Percentiles rank a stretch among this genome's conserved stretches.
These are phyloP conservation scores for Agonopterix arenella DNA, from an alignment of 2,888 invertebrate genomes.

Conservation along the genomic window DNA sequence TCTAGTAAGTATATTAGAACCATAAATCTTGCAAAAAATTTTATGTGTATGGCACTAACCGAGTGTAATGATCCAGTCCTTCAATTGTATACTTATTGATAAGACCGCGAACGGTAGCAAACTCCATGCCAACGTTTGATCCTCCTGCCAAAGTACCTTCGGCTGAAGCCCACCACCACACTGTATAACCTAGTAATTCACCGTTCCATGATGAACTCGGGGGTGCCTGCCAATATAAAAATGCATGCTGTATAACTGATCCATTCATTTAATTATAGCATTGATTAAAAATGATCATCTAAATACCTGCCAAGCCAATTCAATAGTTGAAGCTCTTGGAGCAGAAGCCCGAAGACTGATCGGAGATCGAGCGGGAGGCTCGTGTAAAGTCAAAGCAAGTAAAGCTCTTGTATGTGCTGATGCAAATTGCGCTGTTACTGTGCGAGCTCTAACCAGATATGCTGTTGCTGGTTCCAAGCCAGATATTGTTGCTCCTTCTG, in stretches of 20 bases:
- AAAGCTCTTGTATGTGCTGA: constrained; percentile 62
- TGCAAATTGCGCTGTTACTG: constrained; percentile 64
- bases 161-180: constrained; percentile 80
- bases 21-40: background rate
- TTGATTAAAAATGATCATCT: background rate
- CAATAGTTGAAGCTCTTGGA: constrained; percentile 53
- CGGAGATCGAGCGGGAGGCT: constrained; percentile 62
- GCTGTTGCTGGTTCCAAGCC: constrained; percentile 66
- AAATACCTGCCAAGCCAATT: constrained; percentile 63
- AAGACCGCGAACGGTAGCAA: constrained; percentile 83
- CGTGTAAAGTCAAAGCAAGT: constrained; percentile 60
- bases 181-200: constrained; percentile 85
- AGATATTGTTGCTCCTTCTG: constrained; percentile 59
- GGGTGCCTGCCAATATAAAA: constrained; percentile 71
- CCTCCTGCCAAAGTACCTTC: constrained; percentile 57
- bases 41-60: constrained; percentile 39
- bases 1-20: background rate
- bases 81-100: constrained; percentile 83
- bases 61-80: constrained; percentile 87
- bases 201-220: constrained; percentile 84
- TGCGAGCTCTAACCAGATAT: constrained; percentile 60
- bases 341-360: constrained; percentile 56
- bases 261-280: background rate
- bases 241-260: background rate
- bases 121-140: constrained; percentile 63